Conservation (phyloP, 2,888 invertebrate genomes). For the Ligdia adustata region DNA sequence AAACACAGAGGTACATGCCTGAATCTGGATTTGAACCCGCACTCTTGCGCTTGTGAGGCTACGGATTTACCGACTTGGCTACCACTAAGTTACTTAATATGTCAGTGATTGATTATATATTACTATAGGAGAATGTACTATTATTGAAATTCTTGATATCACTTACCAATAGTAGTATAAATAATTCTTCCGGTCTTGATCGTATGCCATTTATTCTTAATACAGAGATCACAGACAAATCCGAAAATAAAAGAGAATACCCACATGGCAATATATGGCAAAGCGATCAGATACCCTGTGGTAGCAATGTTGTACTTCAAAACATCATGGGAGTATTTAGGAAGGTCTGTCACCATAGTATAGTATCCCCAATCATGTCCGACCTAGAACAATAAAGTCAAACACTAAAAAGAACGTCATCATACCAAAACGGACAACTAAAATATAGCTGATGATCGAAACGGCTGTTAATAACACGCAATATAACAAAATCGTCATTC, state of each 20-base stretch:
- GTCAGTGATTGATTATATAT: too few species aligned
- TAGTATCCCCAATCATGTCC: slow-evolving; percentile 87
- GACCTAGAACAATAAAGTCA: slow-evolving; percentile 57
- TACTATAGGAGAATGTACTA: too few species aligned
- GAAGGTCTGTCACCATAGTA: slow-evolving; percentile 88
- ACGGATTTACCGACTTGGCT: too few species aligned
- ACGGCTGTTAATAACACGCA: too few species aligned
- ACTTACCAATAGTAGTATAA: slow-evolving; percentile 87
- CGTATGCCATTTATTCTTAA: slow-evolving; percentile 84
- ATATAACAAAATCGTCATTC: too few species aligned
- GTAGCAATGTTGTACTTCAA: slow-evolving; percentile 85
- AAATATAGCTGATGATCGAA: too few species aligned
- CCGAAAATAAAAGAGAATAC: slow-evolving; percentile 85
- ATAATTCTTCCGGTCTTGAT: slow-evolving; percentile 85
- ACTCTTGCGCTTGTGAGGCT: too few species aligned
- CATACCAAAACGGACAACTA: too few species aligned
- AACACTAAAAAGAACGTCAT: too few species aligned
- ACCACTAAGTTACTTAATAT: too few species aligned
- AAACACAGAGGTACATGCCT: too few species aligned
- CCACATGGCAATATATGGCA: slow-evolving; percentile 89
- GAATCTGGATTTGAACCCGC: too few species aligned
- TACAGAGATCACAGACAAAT: slow-evolving; percentile 87
- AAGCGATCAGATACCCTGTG: slow-evolving; percentile 85
- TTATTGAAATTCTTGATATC: not conserved
- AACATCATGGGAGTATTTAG: slow-evolving; percentile 87